phyloP scores from a whole-genome alignment of 2,888 invertebrate species.

The Eutolmus rufibarbis region DNA sequence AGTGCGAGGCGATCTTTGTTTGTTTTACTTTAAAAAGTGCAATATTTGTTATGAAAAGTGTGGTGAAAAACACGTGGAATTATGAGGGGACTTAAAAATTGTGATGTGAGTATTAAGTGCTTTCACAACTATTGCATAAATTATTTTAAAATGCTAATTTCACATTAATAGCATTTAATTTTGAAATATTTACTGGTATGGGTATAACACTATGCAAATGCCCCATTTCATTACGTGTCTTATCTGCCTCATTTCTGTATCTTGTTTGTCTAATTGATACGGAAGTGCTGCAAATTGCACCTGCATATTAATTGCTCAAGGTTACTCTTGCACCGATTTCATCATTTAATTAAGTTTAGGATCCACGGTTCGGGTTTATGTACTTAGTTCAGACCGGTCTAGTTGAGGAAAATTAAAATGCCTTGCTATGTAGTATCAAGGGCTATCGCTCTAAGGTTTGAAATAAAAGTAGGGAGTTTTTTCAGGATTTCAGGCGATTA shows the following conservation, averaged over 20 bases:
- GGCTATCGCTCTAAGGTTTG: too few species aligned
- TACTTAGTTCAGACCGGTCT: too few species aligned
- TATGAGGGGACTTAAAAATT: neutral
- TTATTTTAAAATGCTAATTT: too few species aligned
- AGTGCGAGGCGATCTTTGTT: neutral
- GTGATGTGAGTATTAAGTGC: neutral
- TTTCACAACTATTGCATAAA: neutral
- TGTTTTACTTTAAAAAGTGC: neutral
- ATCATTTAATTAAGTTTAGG: too few species aligned
- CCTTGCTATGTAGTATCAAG: too few species aligned
- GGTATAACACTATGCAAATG: too few species aligned
- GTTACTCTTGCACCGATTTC: neutral
- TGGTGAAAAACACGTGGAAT: neutral
- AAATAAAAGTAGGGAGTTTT: too few species aligned
- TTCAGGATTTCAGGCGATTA: too few species aligned
- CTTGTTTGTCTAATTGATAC: neutral
- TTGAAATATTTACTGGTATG: too few species aligned
- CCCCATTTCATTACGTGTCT: neutral
- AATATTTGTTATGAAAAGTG: neutral
- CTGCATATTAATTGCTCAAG: neutral
- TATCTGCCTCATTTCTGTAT: neutral
- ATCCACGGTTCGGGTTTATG: too few species aligned
- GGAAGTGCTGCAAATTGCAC: neutral
- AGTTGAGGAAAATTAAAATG: too few species aligned
- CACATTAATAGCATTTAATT: too few species aligned